Conservation (phyloP, 2,797 vertebrate genomes). For the Pipistrellus nathusii region DNA sequence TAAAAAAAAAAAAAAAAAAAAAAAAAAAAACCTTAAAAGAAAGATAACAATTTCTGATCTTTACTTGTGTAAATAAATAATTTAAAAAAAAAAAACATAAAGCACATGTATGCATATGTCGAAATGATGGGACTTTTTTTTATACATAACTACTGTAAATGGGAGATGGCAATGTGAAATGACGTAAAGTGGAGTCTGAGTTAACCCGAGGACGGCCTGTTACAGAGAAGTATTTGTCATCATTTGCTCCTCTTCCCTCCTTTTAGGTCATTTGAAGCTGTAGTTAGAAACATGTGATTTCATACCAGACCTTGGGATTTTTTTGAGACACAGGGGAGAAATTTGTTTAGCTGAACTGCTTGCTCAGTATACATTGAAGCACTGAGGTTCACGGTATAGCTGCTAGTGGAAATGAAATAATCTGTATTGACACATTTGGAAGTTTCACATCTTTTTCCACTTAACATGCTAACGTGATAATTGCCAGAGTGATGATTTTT, state of each 20-base stretch:
- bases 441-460: conserved; percentile 90
- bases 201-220: too few relatives aligned
- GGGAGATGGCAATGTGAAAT: too few relatives aligned
- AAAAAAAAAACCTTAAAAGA: too few relatives aligned
- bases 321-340: conserved; percentile 45
- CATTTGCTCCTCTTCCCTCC: not conserved
- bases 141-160: too few relatives aligned
- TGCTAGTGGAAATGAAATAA: conserved; percentile 90
- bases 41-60: too few relatives aligned
- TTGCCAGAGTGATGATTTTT: conserved; percentile 91
- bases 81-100: too few relatives aligned
- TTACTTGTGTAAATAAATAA: too few relatives aligned
- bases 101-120: too few relatives aligned
- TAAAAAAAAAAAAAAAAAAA: too few relatives aligned
- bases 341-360: conserved; percentile 78
- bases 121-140: too few relatives aligned
- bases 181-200: too few relatives aligned
- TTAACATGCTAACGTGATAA: conserved; percentile 92
- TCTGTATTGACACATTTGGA: conserved; percentile 91
- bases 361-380: conserved; percentile 81
- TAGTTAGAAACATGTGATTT: conserved; percentile 65
- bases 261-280: conserved; percentile 42
- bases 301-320: conserved; percentile 59
- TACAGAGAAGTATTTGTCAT: not conserved
- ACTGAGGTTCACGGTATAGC: conserved; percentile 87